Conservation (phyloP, 2,113 vertebrate genomes). For the Rhipidura dahli region DNA sequence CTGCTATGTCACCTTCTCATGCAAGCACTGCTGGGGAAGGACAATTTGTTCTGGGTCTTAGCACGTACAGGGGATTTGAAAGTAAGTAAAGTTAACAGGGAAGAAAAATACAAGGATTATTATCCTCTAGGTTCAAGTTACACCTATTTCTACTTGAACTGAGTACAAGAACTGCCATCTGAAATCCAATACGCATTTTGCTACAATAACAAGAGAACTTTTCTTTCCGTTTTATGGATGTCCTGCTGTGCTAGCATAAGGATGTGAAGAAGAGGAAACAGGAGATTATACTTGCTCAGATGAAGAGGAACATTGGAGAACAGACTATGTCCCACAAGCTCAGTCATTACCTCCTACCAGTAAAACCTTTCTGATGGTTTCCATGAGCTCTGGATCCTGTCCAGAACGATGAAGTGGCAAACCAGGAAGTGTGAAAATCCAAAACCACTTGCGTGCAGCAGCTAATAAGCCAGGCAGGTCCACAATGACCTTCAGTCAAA, state of each 20-base stretch:
- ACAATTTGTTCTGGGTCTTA: neutral
- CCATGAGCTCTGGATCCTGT: neutral
- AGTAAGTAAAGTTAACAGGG: neutral
- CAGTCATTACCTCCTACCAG: neutral
- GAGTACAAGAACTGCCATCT: neutral
- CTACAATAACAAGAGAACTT: slow-evolving; percentile 61
- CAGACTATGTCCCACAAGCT: neutral
- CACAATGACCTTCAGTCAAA: neutral
- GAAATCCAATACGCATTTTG: neutral
- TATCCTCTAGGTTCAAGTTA: neutral
- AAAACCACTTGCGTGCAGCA: neutral
- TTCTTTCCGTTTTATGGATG: slow-evolving; percentile 65
- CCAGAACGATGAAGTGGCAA: neutral
- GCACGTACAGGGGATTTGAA: neutral
- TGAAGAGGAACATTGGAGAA: slow-evolving; percentile 63
- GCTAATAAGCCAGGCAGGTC: neutral
- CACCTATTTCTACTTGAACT: neutral
- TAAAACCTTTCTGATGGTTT: neutral
- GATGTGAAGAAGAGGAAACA: slow-evolving; percentile 26
- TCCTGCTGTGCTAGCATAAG: slow-evolving; percentile 51
- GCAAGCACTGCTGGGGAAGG: neutral
- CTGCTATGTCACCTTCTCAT: neutral
- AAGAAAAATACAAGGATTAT: neutral
- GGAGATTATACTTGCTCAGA: slow-evolving; percentile 58
- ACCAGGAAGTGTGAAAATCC: neutral